phyloP scores from a whole-genome alignment of 2,797 vertebrate genomes.

The Rhyacichthys aspro region DNA sequence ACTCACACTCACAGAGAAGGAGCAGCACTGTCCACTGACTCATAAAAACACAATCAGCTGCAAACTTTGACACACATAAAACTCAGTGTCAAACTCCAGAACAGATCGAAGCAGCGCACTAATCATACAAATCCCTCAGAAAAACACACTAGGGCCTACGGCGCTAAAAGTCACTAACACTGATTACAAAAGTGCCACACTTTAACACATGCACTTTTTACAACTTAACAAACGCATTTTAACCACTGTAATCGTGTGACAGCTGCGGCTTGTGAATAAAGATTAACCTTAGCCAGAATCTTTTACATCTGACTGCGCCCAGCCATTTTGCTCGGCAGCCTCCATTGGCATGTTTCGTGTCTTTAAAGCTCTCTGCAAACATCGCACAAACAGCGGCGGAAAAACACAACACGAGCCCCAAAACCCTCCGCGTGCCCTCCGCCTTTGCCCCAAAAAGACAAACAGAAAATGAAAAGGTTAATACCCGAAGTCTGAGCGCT shows the following conservation, averaged over 20 bases:
- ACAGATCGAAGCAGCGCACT: constrained; percentile 5
- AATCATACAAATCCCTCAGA: constrained; percentile 42
- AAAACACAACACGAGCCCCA: too few relatives aligned
- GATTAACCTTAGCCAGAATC: constrained; percentile 57
- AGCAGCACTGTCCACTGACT: neutral
- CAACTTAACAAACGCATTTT: neutral
- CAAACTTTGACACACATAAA: neutral
- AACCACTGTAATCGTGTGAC: constrained; percentile 31
- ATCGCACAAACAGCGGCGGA: constrained; percentile 12
- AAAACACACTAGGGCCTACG: constrained; percentile 41
- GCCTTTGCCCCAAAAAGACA: neutral
- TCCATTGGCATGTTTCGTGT: constrained; percentile 75
- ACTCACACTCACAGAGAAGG: constrained; percentile 5
- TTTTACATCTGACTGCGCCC: constrained; percentile 81
- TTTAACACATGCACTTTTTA: constrained; percentile 26
- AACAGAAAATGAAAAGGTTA: constrained; percentile 31
- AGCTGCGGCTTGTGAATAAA: constrained; percentile 24
- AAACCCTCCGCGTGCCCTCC: neutral
- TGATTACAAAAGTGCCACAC: constrained; percentile 8
- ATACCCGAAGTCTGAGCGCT: constrained; percentile 72
- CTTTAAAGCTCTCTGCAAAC: constrained; percentile 45
- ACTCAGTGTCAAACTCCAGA: neutral
- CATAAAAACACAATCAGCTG: neutral
- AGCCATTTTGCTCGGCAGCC: constrained; percentile 79
- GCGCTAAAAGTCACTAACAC: constrained; percentile 30